A percentile compares a stretch with the other conserved stretches of the same genome.
These are phyloP conservation scores for Acanthisitta chloris DNA, from an alignment of 2,113 vertebrate species.

Conservation along the genomic window DNA sequence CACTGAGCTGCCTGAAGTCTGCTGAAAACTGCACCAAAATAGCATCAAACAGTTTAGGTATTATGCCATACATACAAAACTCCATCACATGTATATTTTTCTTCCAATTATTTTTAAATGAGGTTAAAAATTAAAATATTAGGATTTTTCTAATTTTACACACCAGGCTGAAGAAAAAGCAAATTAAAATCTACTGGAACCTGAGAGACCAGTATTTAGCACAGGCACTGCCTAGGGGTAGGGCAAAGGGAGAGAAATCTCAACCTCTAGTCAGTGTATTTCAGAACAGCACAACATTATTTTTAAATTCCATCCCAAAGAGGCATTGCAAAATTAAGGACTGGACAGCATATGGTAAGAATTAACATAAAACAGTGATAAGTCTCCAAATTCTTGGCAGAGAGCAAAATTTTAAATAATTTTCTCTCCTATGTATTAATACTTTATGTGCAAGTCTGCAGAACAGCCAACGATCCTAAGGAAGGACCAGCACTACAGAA, in stretches of 20 bases:
- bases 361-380: constrained; percentile 24
- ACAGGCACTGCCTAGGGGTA: background rate
- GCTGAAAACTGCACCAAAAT: background rate
- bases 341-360: background rate
- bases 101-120: background rate
- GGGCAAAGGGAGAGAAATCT: background rate
- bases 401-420: background rate
- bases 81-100: background rate
- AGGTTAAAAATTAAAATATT: background rate
- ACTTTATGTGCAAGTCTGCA: background rate
- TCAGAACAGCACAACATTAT: background rate
- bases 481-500: background rate
- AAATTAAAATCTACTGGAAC: background rate
- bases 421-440: background rate
- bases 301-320: background rate
- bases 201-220: background rate
- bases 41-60: background rate
- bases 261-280: background rate
- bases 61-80: background rate
- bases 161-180: background rate
- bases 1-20: background rate
- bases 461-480: background rate
- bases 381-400: background rate
- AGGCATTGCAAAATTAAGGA: background rate
- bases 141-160: background rate